Percentiles rank a stretch among this genome's conserved stretches.
Evolutionary conservation across 2,113 vertebrate genomes (phyloP).

Genomic region (Tychaedon coryphoeus): DNA sequence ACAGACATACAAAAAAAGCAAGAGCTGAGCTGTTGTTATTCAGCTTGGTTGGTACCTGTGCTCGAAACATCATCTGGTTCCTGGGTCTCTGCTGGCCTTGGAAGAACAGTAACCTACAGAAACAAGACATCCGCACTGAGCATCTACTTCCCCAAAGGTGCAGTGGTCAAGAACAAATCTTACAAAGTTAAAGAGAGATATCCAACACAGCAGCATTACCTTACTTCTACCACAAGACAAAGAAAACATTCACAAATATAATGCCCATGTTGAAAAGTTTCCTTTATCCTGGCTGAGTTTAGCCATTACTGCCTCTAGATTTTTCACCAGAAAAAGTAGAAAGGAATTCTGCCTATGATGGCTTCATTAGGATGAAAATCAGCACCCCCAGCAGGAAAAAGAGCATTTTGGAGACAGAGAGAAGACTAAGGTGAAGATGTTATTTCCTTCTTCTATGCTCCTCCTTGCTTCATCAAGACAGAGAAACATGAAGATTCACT

Average conservation of each 20-base stretch:
- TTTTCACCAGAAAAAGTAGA: neutral
- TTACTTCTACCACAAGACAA: neutral
- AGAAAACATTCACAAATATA: neutral
- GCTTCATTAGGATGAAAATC: neutral
- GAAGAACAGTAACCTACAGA: conserved; percentile 83
- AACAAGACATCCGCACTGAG: neutral
- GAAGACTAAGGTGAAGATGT: neutral
- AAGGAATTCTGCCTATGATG: neutral
- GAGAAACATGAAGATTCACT: neutral
- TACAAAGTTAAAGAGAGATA: neutral
- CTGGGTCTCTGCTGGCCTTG: conserved; percentile 55
- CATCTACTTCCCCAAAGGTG: neutral
- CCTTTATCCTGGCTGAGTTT: neutral
- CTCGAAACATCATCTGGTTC: conserved; percentile 31
- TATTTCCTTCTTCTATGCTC: neutral
- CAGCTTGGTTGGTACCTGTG: conserved; percentile 54
- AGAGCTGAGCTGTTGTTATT: neutral
- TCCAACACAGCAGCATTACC: neutral
- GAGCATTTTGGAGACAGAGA: neutral
- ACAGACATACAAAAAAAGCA: neutral
- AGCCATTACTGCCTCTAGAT: neutral
- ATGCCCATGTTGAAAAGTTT: neutral
- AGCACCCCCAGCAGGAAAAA: neutral
- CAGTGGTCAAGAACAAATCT: neutral
- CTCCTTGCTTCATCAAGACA: neutral